These are phyloP conservation scores for Diadumene lineata DNA, from an alignment of 92 coral and sea anemone species.

Conservation along the genomic window DNA sequence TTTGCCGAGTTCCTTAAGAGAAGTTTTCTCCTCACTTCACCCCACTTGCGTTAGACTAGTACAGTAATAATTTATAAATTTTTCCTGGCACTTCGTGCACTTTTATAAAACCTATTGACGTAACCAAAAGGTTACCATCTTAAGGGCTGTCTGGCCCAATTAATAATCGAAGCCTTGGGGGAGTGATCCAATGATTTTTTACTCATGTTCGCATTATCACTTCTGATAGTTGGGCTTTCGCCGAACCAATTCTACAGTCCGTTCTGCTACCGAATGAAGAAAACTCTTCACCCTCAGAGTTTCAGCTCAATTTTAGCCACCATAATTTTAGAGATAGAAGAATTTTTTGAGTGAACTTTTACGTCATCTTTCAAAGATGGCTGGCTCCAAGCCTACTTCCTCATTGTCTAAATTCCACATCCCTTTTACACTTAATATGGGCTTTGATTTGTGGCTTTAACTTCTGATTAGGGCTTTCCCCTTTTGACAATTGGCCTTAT, in stretches of 20 bases:
- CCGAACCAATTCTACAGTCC: conserved; percentile 69
- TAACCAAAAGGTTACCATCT: conserved; percentile 67
- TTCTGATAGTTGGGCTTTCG: conserved; percentile 79
- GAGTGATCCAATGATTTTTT: conserved; percentile 72
- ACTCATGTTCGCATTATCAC: conserved; percentile 89
- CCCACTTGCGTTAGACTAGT: conserved; percentile 85
- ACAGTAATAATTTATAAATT: conserved; percentile 68
- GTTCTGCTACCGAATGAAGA: conserved; percentile 74
- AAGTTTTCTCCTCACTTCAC: conserved; percentile 77
- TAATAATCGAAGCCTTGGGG: conserved; percentile 50
- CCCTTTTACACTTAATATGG: conserved; percentile 68
- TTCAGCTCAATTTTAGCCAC: conserved; percentile 81
- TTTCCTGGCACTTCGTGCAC: conserved; percentile 85
- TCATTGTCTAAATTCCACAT: conserved; percentile 74
- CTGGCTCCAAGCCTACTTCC: conserved; percentile 93
- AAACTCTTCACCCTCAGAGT: conserved; percentile 59
- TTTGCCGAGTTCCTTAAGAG: conserved; percentile 96
- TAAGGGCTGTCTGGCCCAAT: conserved; percentile 81
- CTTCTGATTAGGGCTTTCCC: conserved; percentile 90
- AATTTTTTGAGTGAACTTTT: conserved; percentile 77
- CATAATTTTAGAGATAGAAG: conserved; percentile 64
- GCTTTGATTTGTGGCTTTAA: conserved; percentile 67
- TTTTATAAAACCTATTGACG: conserved; percentile 66
- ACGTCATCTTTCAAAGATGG: conserved; percentile 89
- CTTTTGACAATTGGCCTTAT: conserved; percentile 75